Evolutionary conservation across 1,140 invertebrate genomes (phyloP), one percentile per base, ranked within the genome.

Genomic region (Panulirus ornatus): DNA sequence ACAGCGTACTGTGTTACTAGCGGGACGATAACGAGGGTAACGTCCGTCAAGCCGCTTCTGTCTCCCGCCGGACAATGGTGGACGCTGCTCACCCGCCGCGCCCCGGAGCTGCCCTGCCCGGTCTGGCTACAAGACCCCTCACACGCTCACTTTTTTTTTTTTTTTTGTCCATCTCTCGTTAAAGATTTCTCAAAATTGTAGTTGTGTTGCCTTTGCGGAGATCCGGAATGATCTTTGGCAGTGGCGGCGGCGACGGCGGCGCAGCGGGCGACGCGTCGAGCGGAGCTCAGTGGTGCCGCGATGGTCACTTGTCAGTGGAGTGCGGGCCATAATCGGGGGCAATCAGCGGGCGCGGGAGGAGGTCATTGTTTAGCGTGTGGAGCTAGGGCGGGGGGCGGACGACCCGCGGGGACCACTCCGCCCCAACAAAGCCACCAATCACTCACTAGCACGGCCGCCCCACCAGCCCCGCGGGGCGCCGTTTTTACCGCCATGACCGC

Each of bases 371-470:
- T 58, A 47, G 44, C 40, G 84, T 78, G 66, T 30, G 66, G 40
- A 14, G 38, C 38, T 8, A 40, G 66, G 63, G 16, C 40, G 71
- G 44, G 70, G 44, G 30, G 47, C 30, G 47, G 42, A 34, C 70
- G 71, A 78, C 70, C 84, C 34, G 71, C 84, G 84, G 70, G 71
- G 51, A 78, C 73, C 36, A 51, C 58, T 71, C 82, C 66, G 34
- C 30, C 82, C 82, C 42, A 76, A 86, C 73, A 86, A 86, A 75
- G 71, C 84, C 73, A 40, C 84, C 84, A 86, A 78, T 86, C 84
- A 78, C 71, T 76, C 71, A 86, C 84, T 47, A 58, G 71, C 84
- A 58, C 84, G 42, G 70, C 51, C 84, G 34, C 70, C 66, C 70
- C 47, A 47, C 30, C 42, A 75, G 66, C 84, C 40, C 71, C n/a